phyloP scores from a whole-genome alignment of 2,888 invertebrate genomes.

The Cheilosia soror region DNA sequence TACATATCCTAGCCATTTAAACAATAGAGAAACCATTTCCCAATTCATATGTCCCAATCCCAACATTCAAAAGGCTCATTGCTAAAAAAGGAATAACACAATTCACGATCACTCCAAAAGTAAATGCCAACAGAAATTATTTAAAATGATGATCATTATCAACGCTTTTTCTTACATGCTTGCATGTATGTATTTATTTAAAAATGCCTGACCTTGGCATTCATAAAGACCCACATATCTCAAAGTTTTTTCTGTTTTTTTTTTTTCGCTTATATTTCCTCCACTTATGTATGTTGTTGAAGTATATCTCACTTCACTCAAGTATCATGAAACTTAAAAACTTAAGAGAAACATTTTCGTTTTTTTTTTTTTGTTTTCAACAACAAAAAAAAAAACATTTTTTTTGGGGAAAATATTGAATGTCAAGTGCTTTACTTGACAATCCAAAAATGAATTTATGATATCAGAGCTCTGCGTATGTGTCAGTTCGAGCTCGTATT shows the following conservation, averaged over 20 bases:
- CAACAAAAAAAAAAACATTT: constrained; percentile 2
- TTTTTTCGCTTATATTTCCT: constrained; percentile 4
- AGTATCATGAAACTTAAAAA: constrained; percentile 22
- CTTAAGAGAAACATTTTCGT: constrained; percentile 2
- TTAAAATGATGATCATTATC: constrained; percentile 18
- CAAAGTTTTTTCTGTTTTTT: not conserved
- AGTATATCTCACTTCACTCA: constrained; percentile 18
- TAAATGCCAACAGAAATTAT: not conserved
- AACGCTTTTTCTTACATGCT: constrained; percentile 2
- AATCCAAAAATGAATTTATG: constrained; percentile 36
- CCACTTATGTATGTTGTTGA: constrained; percentile 9
- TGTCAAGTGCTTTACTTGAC: constrained; percentile 62
- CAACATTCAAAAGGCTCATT: too few relatives aligned
- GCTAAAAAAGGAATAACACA: too few relatives aligned
- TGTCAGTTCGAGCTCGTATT: constrained; percentile 14
- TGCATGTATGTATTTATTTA: constrained; percentile 17
- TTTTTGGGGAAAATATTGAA: constrained; percentile 29
- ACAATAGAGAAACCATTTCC: too few relatives aligned
- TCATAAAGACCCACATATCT: constrained; percentile 22
- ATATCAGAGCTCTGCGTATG: constrained; percentile 6
- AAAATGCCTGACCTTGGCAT: constrained; percentile 49
- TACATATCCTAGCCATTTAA: too few relatives aligned
- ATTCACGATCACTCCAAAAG: too few relatives aligned
- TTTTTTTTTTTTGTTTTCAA: constrained; percentile 1
- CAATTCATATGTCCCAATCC: too few relatives aligned